phyloP scores from a whole-genome alignment of 2,797 vertebrate species.

The Pseudomugil tenellus region DNA sequence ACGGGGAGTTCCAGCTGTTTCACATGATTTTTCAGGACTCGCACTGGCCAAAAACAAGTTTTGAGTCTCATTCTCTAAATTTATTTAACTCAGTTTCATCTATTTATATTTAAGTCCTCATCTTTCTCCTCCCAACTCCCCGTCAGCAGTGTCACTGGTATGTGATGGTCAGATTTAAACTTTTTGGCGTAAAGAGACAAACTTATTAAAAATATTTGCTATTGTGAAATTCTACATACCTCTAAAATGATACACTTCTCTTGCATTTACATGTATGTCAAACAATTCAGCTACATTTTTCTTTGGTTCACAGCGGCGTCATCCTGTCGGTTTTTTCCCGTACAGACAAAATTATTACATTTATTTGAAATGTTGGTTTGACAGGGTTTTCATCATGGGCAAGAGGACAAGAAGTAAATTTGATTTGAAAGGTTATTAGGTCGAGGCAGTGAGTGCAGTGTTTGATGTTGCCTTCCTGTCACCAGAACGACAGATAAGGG shows the following conservation, averaged over 20 bases:
- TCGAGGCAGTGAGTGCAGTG: slow-evolving; percentile 45
- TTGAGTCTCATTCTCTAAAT: slow-evolving; percentile 17
- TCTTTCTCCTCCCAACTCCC: slow-evolving; percentile 17
- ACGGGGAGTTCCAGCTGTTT: slow-evolving; percentile 7
- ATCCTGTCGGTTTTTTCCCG: neutral
- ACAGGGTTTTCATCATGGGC: slow-evolving; percentile 62
- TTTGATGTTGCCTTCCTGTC: slow-evolving; percentile 85
- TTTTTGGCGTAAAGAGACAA: slow-evolving; percentile 21
- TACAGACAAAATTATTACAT: slow-evolving; percentile 32
- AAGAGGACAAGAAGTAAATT: slow-evolving; percentile 51
- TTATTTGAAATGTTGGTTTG: slow-evolving; percentile 52
- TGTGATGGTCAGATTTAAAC: slow-evolving; percentile 41
- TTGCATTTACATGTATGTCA: neutral
- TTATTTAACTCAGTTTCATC: neutral
- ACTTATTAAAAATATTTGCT: slow-evolving; percentile 10
- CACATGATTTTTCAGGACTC: slow-evolving; percentile 35
- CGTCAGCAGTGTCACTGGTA: slow-evolving; percentile 42
- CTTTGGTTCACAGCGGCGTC: neutral
- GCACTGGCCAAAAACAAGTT: neutral
- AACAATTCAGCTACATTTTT: slow-evolving; percentile 6
- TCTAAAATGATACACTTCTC: neutral
- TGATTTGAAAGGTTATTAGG: slow-evolving; percentile 70
- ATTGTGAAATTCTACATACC: slow-evolving; percentile 13
- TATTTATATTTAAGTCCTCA: slow-evolving; percentile 2
- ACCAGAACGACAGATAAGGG: slow-evolving; percentile 80